Conservation (phyloP, 2,797 vertebrate species). For the Zalophus californianus region DNA sequence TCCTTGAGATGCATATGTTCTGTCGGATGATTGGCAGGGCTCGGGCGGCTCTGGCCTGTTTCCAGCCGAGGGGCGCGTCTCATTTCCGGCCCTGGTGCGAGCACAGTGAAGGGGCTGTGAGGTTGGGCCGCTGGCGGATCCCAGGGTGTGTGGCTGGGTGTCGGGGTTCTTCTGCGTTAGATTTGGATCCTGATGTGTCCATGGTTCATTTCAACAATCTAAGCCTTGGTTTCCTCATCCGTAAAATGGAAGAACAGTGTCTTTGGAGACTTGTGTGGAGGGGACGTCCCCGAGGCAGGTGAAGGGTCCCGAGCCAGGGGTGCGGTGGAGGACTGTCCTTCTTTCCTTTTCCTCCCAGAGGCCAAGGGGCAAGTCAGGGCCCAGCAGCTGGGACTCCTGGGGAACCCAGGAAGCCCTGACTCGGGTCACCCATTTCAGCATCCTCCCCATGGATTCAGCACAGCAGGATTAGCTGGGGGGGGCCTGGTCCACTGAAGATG, state of each 20-base stretch:
- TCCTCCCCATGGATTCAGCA: not conserved
- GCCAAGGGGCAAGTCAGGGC: not conserved
- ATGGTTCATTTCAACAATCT: accelerated
- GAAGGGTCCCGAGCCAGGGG: accelerated
- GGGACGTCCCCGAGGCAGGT: not conserved
- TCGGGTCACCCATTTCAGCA: accelerated
- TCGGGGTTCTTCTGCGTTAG: accelerated
- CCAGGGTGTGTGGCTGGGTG: not conserved
- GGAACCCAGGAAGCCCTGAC: accelerated
- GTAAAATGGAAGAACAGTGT: not conserved
- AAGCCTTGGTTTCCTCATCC: not conserved
- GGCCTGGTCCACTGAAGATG: accelerated
- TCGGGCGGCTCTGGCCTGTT: not conserved
- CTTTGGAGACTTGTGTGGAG: not conserved
- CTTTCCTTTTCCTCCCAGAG: too few relatives aligned
- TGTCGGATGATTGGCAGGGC: not conserved
- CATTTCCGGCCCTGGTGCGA: not conserved
- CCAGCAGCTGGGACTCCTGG: not conserved
- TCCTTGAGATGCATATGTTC: conserved; percentile 69
- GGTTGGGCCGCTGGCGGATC: accelerated
- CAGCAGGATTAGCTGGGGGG: accelerated
- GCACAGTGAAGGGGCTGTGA: accelerated
- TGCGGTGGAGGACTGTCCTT: accelerated
- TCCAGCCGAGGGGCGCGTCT: not conserved
- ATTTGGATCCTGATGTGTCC: accelerated